Evolutionary conservation across 2,797 vertebrate species (phyloP).

Genomic region (Danio jaintianensis): DNA sequence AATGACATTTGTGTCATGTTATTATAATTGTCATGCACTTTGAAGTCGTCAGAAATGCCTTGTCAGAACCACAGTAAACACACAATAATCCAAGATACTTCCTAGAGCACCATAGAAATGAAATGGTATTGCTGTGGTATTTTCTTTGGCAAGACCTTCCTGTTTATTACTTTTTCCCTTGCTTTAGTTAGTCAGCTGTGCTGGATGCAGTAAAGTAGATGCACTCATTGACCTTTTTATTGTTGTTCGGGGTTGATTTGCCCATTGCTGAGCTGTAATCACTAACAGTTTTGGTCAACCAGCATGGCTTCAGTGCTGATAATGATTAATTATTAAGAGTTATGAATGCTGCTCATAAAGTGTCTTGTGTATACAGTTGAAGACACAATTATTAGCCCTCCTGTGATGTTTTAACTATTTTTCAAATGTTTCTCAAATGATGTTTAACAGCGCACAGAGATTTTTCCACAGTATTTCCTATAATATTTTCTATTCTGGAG

Average conservation of each 20-base stretch:
- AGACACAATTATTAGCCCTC: too few relatives aligned
- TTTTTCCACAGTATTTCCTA: too few relatives aligned
- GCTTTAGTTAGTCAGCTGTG: conserved; percentile 3
- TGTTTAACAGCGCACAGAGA: too few relatives aligned
- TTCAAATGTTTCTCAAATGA: too few relatives aligned
- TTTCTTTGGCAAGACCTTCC: neutral
- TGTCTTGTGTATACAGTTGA: neutral
- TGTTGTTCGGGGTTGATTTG: conserved; percentile 1
- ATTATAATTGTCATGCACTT: neutral
- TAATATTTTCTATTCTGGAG: too few relatives aligned
- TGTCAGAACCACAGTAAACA: neutral
- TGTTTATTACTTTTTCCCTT: neutral
- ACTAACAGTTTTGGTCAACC: neutral
- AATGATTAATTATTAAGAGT: neutral
- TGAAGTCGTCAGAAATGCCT: neutral
- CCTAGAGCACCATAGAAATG: neutral
- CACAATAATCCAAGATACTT: neutral
- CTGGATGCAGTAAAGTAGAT: neutral
- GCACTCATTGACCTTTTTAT: neutral
- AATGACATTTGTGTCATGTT: too few relatives aligned
- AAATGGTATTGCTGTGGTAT: neutral
- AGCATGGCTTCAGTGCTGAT: neutral
- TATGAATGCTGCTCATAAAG: neutral
- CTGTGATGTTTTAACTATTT: too few relatives aligned
- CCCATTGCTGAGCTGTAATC: conserved; percentile 16